Base-by-base conservation (phyloP, 2,113 vertebrate species). In the Fukomys damarensis region DNA sequence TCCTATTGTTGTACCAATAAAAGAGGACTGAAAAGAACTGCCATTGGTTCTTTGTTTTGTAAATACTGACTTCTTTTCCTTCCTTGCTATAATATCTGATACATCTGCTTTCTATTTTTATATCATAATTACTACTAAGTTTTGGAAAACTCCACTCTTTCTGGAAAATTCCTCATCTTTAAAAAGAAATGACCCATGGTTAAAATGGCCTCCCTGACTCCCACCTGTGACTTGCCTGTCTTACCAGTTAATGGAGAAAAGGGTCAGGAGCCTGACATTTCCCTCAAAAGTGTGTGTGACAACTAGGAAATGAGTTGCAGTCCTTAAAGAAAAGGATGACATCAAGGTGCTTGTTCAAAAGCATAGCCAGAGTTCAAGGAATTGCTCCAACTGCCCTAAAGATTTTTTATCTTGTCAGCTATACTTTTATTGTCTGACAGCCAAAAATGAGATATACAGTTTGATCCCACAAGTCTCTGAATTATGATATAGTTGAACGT, bases 91-190 rank as follows among this genome's bases (percentile, higher is more conserved):
- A 72, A 59, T 56, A 77, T 91, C 68, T 63, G 38, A 89, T 86
- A 80, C 91, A 88, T 95, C 91, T 94, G 95, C 80, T 95, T 94
- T 96, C 93, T 91, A 72, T 95, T 96, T 94, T 77, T 95, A 35
- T 83, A n/a, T 56, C 49, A 66, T 89, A 85, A 93, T 91, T 72
- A 30, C 86, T 26, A 61, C n/a, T 52, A 88, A 89, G 80, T 79
- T 91, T 74, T 86, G 54, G 32, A 49, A 72, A 85, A 92, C 58
- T 81, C 68, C 46, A 38, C 30, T 92, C 76, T 93, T 95, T 68
- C 94, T 87, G 52, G 61, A 74, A 81, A 95, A 92, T 52, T 74
- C 66, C 61, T 86, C 61, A 66, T 76, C 59, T 84, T 70, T 63
- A 81, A 81, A 76, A 82, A 72, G 84, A 93, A 93, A 86, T 68